Evolutionary conservation across 2,113 vertebrate genomes (phyloP).

Genomic region (Clarias magur): DNA sequence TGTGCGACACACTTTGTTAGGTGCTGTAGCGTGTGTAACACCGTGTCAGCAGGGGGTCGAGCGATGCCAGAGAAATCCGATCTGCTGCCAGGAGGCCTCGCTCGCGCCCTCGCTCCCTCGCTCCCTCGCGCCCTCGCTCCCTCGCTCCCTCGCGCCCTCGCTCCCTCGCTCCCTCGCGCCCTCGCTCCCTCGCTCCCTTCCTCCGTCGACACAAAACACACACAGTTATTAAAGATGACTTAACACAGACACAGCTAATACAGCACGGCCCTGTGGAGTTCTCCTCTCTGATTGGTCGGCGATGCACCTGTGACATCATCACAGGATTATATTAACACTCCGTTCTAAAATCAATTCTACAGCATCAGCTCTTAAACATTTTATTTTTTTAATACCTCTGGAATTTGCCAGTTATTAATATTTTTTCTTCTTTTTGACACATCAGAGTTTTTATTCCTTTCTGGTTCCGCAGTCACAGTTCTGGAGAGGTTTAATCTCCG

Average conservation of each 20-base stretch:
- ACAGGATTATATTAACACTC: not conserved
- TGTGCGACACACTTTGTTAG: not conserved
- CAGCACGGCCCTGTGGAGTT: not conserved
- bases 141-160: no score
- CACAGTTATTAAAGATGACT: not conserved
- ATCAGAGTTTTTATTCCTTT: not conserved
- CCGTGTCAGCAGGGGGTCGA: not conserved
- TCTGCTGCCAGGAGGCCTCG: not conserved
- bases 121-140: no score
- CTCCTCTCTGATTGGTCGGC: not conserved
- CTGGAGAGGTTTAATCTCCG: constrained; percentile 5
- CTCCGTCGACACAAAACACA: not conserved
- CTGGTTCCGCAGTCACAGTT: no score
- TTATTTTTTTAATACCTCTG: not conserved
- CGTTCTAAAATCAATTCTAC: not conserved
- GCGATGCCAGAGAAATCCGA: not conserved
- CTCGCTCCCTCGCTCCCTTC: not conserved
- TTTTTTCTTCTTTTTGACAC: not conserved
- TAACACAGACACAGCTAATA: not conserved
- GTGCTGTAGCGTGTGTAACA: not conserved
- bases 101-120: not conserved
- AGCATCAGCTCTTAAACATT: not conserved
- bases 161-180: no score
- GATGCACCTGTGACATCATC: not conserved
- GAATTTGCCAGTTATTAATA: not conserved